These are phyloP conservation scores for Psittacula derbiana DNA, from an alignment of 2,797 vertebrate genomes.

Conservation along the genomic window DNA sequence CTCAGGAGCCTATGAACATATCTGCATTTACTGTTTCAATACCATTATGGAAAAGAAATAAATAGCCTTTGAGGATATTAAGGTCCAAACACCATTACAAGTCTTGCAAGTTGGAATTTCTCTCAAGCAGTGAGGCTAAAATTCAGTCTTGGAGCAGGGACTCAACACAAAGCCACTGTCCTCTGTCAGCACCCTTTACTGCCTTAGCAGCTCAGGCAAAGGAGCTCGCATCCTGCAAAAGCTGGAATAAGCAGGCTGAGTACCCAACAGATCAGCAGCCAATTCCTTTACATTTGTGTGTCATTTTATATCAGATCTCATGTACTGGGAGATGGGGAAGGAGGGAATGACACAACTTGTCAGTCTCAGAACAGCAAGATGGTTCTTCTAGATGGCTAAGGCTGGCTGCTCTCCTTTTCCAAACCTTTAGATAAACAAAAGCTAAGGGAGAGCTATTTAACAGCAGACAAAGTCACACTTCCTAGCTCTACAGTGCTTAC, in stretches of 20 bases:
- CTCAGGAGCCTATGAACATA: not conserved
- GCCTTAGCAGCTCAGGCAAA: fast-evolving
- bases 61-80: not conserved
- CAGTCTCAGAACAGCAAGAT: not conserved
- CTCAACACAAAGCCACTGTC: not conserved
- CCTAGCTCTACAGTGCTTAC: not conserved
- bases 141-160: not conserved
- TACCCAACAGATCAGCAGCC: fast-evolving
- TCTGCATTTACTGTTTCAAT: not conserved
- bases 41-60: not conserved
- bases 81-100: not conserved
- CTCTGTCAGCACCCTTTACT: not conserved
- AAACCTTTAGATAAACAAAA: not conserved
- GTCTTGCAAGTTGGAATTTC: not conserved
- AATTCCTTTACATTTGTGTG: not conserved
- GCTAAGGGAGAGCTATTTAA: not conserved
- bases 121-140: not conserved
- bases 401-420: not conserved
- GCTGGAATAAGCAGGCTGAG: not conserved
- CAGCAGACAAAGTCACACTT: not conserved
- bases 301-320: not conserved
- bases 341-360: not conserved
- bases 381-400: not conserved
- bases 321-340: not conserved
- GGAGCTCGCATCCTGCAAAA: not conserved